phyloP scores from a whole-genome alignment of 1,140 invertebrate genomes.

The Polypedilum vanderplanki region DNA sequence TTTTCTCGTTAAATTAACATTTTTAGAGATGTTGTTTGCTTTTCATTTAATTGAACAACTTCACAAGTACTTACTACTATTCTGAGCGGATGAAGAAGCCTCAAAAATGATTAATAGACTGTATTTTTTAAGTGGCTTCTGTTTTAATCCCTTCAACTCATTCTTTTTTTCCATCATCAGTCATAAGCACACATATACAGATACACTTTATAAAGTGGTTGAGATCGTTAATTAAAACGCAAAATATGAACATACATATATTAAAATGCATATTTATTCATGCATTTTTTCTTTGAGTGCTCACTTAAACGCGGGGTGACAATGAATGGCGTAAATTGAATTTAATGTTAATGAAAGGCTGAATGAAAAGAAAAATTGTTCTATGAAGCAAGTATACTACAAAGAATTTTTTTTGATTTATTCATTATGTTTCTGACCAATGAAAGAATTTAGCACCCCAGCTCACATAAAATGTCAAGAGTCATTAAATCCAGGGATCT shows the following conservation, averaged over 20 bases:
- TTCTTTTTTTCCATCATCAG: not conserved
- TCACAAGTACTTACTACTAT: not conserved
- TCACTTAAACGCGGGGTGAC: not conserved
- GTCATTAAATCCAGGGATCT: not conserved
- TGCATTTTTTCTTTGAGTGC: not conserved
- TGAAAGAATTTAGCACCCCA: too few relatives aligned
- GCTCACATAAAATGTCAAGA: not conserved
- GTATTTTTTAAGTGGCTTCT: not conserved
- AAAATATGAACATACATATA: not conserved
- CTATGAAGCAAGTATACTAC: not conserved
- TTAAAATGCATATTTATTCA: conserved; percentile 1
- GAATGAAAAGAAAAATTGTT: not conserved
- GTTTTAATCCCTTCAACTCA: conserved; percentile 10
- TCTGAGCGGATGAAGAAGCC: not conserved
- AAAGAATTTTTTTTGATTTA: not conserved
- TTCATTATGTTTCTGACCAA: not conserved
- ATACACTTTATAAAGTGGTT: not conserved
- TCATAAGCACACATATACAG: not conserved
- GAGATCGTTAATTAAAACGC: conserved; percentile 4
- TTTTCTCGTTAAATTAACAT: not conserved
- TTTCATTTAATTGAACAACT: not conserved
- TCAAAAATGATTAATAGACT: conserved; percentile 13
- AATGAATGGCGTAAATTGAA: not conserved
- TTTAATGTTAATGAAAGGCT: not conserved
- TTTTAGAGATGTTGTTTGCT: not conserved